A percentile compares a stretch with the other conserved stretches of the same genome.
phyloP scores from a whole-genome alignment of 1,140 invertebrate genomes.

The Scaptomyza pallida region DNA sequence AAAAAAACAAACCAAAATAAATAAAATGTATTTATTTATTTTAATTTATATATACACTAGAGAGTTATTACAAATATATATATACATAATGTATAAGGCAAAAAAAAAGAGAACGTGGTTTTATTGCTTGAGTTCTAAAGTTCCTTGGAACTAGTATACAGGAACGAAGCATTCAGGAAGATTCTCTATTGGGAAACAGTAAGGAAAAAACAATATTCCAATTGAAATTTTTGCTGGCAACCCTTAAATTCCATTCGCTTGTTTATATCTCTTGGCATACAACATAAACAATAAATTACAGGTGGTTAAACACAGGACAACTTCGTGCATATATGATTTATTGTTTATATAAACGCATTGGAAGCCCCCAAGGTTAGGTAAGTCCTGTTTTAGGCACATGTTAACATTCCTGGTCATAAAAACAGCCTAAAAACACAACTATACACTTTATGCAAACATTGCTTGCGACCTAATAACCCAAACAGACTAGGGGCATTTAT shows the following conservation, averaged over 20 bases:
- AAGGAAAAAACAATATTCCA: too few relatives aligned
- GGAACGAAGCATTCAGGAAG: too few relatives aligned
- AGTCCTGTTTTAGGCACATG: slow-evolving; percentile 54
- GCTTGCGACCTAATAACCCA: slow-evolving; percentile 22
- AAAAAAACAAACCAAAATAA: slow-evolving; percentile 49
- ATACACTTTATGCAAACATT: slow-evolving; percentile 33
- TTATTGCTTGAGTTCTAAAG: background rate
- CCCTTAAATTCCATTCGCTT: background rate
- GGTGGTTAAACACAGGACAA: slow-evolving; percentile 42
- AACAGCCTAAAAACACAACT: slow-evolving; percentile 18
- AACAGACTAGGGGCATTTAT: slow-evolving; percentile 22
- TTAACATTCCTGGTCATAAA: slow-evolving; percentile 45
- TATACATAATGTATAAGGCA: slow-evolving; percentile 77
- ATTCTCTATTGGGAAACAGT: too few relatives aligned
- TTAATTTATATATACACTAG: slow-evolving; percentile 83
- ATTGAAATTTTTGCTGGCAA: background rate
- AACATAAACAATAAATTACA: slow-evolving; percentile 40
- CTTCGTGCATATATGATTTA: slow-evolving; percentile 58
- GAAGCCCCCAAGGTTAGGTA: slow-evolving; percentile 52
- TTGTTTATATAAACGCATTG: slow-evolving; percentile 65
- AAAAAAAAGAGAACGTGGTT: slow-evolving; percentile 54
- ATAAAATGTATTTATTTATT: slow-evolving; percentile 83
- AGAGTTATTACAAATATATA: slow-evolving; percentile 81
- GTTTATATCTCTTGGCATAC: background rate
- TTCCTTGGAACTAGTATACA: too few relatives aligned